Percentiles rank a stretch among this genome's conserved stretches.
These are phyloP conservation scores for Parasteatoda tepidariorum DNA, from an alignment of 1,140 invertebrate species.

Conservation along the genomic window DNA sequence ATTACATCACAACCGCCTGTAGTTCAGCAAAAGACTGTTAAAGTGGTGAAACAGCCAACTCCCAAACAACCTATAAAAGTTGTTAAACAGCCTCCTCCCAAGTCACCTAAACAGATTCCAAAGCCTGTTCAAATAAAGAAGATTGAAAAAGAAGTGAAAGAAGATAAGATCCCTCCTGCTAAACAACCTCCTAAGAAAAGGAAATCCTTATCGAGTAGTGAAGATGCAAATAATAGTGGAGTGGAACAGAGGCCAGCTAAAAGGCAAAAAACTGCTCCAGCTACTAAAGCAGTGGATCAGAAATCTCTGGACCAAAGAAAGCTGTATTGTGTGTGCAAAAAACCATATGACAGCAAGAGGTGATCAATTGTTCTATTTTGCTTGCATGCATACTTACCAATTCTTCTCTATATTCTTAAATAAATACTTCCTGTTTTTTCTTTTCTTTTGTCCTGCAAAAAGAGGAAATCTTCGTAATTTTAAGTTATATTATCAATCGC, in stretches of 20 bases:
- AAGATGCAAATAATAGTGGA: slow-evolving; percentile 14
- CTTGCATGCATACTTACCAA: too few relatives aligned
- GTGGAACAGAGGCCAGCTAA: slow-evolving; percentile 14
- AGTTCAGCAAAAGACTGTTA: slow-evolving; percentile 19
- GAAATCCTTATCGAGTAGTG: slow-evolving; percentile 53
- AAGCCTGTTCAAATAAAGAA: slow-evolving; percentile 4
- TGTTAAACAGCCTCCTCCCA: neutral
- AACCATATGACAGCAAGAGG: slow-evolving; percentile 93
- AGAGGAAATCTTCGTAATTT: too few relatives aligned
- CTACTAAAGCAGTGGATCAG: slow-evolving; percentile 30
- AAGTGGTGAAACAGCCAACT: neutral
- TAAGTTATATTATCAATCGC: too few relatives aligned
- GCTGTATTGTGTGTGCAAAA: slow-evolving; percentile 92
- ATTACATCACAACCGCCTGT: slow-evolving; percentile 20
- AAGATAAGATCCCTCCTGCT: slow-evolving; percentile 27
- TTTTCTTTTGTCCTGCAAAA: too few relatives aligned
- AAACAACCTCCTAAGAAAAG: slow-evolving; percentile 57
- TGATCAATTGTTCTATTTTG: too few relatives aligned
- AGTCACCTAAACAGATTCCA: slow-evolving; percentile 9
- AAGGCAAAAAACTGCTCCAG: slow-evolving; percentile 26
- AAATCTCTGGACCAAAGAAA: slow-evolving; percentile 72
- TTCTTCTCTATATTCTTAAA: too few relatives aligned
- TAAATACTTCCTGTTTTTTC: too few relatives aligned
- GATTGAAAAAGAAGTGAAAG: slow-evolving; percentile 18
- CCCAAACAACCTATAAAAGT: neutral